Base-by-base conservation (phyloP, 2,888 invertebrate genomes). In the Muschampia plurimacula region DNA sequence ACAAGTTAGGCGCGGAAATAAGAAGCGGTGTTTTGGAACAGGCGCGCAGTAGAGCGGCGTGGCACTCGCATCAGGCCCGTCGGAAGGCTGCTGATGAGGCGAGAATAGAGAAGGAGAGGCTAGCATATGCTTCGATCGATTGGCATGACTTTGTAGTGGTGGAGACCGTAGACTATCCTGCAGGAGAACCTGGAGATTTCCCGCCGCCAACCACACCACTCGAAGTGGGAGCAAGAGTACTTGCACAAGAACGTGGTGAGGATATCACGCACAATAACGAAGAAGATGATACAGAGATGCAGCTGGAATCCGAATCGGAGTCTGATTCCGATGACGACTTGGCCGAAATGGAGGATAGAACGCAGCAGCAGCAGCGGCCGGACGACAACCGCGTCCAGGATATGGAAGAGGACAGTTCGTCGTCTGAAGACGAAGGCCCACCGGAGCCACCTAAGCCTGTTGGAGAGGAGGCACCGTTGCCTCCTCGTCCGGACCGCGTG, bases 61-160 rank as follows among this genome's bases (percentile, higher is more conserved):
- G 99, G 99, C 97, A 98, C 72, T 97, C 97, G 66, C 98, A 99
- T 87, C 98, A 99, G 88, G 99, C 99, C 82, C 96, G 98, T 0
- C 98, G 99, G 82, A 97, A 97, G 77, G 97, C 98, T 0, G 97
- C 97, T 73, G 99, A 99, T 85, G 99, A 99, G 84, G 99, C 99
- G 77, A 98, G 98, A 82, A 95, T 98, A 9, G 99, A 99, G 89
- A 96, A 97, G 75, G 99, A 99, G 89, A 96, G 99, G 86, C 96
- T 98, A 41, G 98, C 98, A 0, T 99, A 99, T 87, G 99, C 99
- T 0, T 98, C 98, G 84, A 99, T 99, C 77, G 99, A 99, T 88
- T 99, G 99, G 99, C 99, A 99, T 87, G 99, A 99, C 90, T 99
- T 99, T 90, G 99, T 99, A 0, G 99, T 99, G 0, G 99, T 99